A percentile compares a stretch with the other conserved stretches of the same genome.
Evolutionary conservation across 2,113 vertebrate species (phyloP).

Genomic region (Eptesicus fuscus): DNA sequence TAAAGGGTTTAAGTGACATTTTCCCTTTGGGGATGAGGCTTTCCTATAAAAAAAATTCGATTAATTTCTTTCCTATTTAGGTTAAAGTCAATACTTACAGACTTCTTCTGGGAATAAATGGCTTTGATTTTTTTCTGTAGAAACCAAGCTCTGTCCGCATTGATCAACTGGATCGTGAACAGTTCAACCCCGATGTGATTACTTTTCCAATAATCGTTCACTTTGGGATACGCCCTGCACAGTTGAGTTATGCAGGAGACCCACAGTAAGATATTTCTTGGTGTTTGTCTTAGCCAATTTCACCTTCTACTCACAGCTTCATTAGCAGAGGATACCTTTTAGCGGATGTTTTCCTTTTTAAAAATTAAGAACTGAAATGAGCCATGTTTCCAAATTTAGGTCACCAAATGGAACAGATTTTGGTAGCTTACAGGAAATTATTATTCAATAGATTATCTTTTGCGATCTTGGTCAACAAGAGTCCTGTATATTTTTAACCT

Average conservation of each 20-base stretch:
- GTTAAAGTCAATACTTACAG: slow-evolving; percentile 48
- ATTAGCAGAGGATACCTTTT: slow-evolving; percentile 35
- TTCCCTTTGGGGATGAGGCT: slow-evolving; percentile 54
- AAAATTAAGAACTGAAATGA: slow-evolving; percentile 29
- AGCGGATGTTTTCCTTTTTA: slow-evolving; percentile 11
- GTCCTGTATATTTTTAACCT: neutral
- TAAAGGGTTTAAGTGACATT: slow-evolving; percentile 63
- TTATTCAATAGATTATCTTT: neutral
- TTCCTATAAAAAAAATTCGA: slow-evolving; percentile 41
- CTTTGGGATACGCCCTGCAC: slow-evolving; percentile 97
- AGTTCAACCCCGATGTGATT: slow-evolving; percentile 98
- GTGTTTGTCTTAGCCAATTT: slow-evolving; percentile 66
- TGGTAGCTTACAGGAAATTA: slow-evolving; percentile 17
- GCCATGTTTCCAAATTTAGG: slow-evolving; percentile 6
- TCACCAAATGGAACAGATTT: slow-evolving; percentile 17
- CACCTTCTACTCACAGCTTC: slow-evolving; percentile 71
- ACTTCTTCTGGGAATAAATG: slow-evolving; percentile 62
- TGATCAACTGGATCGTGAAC: slow-evolving; percentile 97
- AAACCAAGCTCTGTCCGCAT: slow-evolving; percentile 99
- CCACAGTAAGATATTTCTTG: slow-evolving; percentile 92
- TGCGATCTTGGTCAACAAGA: neutral
- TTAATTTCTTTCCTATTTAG: slow-evolving; percentile 52
- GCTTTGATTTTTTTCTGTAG: slow-evolving; percentile 79
- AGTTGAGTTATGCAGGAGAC: slow-evolving; percentile 99
- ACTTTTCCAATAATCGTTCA: slow-evolving; percentile 99